Evolutionary conservation across 1,140 invertebrate species (phyloP).

Genomic region (Yoshiicerus persimilis): DNA sequence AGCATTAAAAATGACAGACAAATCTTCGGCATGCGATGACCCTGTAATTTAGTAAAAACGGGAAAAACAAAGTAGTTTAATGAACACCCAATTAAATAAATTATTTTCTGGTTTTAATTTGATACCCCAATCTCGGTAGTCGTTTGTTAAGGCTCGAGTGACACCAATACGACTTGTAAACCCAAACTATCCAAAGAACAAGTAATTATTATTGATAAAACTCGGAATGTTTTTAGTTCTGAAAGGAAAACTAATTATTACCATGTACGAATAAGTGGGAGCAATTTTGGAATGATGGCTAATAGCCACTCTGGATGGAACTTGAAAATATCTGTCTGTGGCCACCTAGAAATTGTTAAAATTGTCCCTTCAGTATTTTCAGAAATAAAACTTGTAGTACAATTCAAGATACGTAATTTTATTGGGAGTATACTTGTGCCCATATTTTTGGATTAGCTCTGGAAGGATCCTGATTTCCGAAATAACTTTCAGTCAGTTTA

Average conservation of each 20-base stretch:
- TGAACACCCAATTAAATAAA: not conserved
- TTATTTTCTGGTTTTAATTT: not conserved
- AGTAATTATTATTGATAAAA: not conserved
- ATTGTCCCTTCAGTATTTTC: not conserved
- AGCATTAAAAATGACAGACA: not conserved
- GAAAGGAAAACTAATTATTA: not conserved
- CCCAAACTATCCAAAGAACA: not conserved
- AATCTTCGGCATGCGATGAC: not conserved
- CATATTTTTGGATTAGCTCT: not conserved
- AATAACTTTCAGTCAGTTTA: not conserved
- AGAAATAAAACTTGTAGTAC: not conserved
- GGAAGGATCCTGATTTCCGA: not conserved
- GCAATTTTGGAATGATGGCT: not conserved
- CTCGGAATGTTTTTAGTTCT: not conserved
- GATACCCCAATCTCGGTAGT: not conserved
- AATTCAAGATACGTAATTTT: too few relatives aligned
- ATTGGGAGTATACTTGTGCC: not conserved
- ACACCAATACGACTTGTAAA: slow-evolving; percentile 21
- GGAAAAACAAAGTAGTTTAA: not conserved
- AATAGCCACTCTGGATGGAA: not conserved
- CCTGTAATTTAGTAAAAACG: not conserved
- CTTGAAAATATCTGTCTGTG: not conserved
- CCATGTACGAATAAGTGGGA: not conserved
- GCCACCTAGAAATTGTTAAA: not conserved
- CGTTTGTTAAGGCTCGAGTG: not conserved